phyloP scores from a whole-genome alignment of 2,797 vertebrate genomes.

The Urophycis tenuis region DNA sequence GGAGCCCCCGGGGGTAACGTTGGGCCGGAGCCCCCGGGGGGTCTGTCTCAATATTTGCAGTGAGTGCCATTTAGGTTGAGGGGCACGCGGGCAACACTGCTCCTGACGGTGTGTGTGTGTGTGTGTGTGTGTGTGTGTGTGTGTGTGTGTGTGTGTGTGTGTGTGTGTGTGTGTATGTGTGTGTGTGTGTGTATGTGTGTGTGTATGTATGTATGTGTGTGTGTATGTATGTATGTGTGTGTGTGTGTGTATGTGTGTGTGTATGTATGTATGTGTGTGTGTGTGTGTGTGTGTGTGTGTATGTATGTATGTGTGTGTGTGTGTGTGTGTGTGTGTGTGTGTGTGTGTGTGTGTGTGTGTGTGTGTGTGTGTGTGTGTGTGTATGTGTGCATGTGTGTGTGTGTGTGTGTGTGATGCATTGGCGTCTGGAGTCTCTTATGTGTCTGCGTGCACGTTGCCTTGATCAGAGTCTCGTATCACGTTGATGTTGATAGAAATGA shows the following conservation, averaged over 20 bases:
- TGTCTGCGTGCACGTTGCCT: too few species aligned
- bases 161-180: background rate
- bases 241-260: background rate
- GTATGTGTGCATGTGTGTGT: background rate
- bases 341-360: too few species aligned
- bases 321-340: slow-evolving; percentile 3
- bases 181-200: background rate
- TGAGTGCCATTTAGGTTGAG: slow-evolving; percentile 54
- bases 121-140: too few species aligned
- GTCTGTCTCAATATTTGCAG: slow-evolving; percentile 64
- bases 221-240: background rate
- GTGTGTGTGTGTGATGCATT: too few species aligned
- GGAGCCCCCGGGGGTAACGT: slow-evolving; percentile 49
- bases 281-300: background rate
- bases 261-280: background rate
- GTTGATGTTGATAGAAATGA: background rate
- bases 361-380: background rate
- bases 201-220: background rate
- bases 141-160: background rate
- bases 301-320: too few species aligned
- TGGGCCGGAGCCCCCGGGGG: slow-evolving; percentile 51
- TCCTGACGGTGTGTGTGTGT: background rate
- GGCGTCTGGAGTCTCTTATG: too few species aligned
- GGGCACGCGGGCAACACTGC: slow-evolving; percentile 39
- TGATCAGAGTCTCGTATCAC: too few species aligned